Conservation (phyloP, 2,797 vertebrate genomes). For the Psittacula derbiana region DNA sequence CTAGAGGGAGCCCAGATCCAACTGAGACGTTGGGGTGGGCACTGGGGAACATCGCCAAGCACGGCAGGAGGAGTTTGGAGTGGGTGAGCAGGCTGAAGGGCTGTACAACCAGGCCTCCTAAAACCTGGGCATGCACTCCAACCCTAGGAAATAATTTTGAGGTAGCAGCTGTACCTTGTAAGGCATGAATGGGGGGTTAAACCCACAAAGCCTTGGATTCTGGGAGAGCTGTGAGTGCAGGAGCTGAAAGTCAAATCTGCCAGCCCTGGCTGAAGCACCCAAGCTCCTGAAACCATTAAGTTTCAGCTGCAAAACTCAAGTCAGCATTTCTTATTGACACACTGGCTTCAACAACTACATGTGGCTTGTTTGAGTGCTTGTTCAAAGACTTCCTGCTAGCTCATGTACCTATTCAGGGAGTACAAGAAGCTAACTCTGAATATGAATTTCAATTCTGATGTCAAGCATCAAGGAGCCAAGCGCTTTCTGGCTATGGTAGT, state of each 20-base stretch:
- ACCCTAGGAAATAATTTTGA: neutral
- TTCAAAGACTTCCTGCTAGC: neutral
- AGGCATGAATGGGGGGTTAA: neutral
- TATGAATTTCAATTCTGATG: neutral
- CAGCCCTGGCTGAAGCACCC: neutral
- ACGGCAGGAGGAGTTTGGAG: neutral
- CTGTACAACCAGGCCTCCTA: neutral
- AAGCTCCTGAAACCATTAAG: neutral
- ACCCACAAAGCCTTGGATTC: neutral
- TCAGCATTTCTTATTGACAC: neutral
- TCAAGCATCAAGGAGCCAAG: neutral
- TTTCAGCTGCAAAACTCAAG: neutral
- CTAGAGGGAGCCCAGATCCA: neutral
- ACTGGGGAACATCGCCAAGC: neutral
- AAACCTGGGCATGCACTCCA: fast-evolving
- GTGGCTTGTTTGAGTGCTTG: neutral
- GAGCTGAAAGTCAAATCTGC: neutral
- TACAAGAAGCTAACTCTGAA: neutral
- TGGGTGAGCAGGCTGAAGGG: neutral
- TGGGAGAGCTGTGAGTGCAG: neutral
- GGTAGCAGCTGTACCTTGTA: neutral
- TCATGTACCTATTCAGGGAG: neutral
- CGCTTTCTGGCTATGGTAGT: neutral
- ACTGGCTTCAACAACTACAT: neutral
- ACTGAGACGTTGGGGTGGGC: neutral